Evolutionary conservation across 1,140 invertebrate genomes (phyloP).

Genomic region (Brachionus rubens): DNA sequence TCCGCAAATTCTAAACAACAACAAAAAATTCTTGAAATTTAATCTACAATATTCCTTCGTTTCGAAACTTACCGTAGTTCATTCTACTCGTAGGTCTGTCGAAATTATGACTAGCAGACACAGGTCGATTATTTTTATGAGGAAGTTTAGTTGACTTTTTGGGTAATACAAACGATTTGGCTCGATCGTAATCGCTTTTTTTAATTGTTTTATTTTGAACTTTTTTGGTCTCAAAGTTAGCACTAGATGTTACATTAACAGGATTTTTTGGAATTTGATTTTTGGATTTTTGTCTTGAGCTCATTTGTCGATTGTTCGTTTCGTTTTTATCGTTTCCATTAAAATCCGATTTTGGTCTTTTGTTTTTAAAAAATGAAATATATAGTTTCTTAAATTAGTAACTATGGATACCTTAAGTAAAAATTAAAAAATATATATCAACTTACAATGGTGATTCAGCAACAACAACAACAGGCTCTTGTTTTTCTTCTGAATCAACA

Average conservation of each 20-base stretch:
- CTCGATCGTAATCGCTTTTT: neutral
- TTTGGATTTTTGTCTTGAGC: too few species aligned
- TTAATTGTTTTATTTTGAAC: neutral
- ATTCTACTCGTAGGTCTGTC: neutral
- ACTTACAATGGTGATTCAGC: too few species aligned
- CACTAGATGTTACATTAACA: neutral
- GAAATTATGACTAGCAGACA: constrained; percentile 3
- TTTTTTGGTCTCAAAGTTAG: constrained; percentile 19
- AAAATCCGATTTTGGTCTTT: neutral
- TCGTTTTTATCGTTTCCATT: neutral
- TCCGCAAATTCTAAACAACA: constrained; percentile 28
- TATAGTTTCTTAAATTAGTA: neutral
- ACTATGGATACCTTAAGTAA: neutral
- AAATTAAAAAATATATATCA: neutral
- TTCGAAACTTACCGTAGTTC: neutral
- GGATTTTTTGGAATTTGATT: neutral
- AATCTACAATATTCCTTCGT: neutral
- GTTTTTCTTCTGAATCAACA: too few species aligned
- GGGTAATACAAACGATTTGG: neutral
- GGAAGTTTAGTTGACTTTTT: neutral
- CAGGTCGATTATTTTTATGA: neutral
- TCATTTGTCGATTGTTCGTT: too few species aligned
- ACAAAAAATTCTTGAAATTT: neutral
- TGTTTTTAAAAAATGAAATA: neutral
- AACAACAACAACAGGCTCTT: too few species aligned